Conservation (phyloP, 2,888 invertebrate genomes). For the Tyria jacobaeae region DNA sequence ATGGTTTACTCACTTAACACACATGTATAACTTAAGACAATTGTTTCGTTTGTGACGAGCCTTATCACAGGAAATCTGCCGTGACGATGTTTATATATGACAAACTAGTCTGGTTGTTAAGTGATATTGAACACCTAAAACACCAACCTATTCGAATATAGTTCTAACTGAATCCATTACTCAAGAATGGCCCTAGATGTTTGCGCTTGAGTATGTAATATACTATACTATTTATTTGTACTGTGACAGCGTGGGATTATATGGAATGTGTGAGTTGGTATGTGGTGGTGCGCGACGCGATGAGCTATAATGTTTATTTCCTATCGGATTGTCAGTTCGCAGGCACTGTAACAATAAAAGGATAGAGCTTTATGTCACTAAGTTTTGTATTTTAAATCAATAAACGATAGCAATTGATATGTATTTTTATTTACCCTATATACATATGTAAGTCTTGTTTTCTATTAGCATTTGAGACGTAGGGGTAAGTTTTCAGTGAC, state of each 20-base stretch:
- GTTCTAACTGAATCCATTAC: slow-evolving; percentile 68
- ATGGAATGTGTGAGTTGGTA: slow-evolving; percentile 63
- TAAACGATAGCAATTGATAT: slow-evolving; percentile 84
- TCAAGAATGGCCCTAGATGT: slow-evolving; percentile 78
- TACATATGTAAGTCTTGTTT: too few species aligned
- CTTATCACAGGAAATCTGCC: slow-evolving; percentile 64
- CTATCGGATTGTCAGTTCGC: slow-evolving; percentile 87
- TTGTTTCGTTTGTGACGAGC: slow-evolving; percentile 41
- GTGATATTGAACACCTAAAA: slow-evolving; percentile 62
- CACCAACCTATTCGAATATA: slow-evolving; percentile 72
- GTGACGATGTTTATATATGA: slow-evolving; percentile 54
- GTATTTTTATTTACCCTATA: slow-evolving; percentile 54
- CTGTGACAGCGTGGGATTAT: slow-evolving; percentile 71
- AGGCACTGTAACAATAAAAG: slow-evolving; percentile 87
- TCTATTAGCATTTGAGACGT: too few species aligned
- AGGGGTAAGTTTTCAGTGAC: too few species aligned
- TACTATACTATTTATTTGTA: slow-evolving; percentile 80
- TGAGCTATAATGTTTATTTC: slow-evolving; percentile 83
- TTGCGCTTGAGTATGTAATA: slow-evolving; percentile 70
- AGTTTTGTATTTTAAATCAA: slow-evolving; percentile 87
- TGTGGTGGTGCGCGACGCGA: slow-evolving; percentile 71
- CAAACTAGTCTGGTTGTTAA: slow-evolving; percentile 61
- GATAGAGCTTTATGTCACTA: slow-evolving; percentile 87
- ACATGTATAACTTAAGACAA: slow-evolving; percentile 46
- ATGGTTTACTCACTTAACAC: slow-evolving; percentile 40